These are phyloP conservation scores for Podarcis raffonei DNA, from an alignment of 2,113 vertebrate species.

Conservation along the genomic window DNA sequence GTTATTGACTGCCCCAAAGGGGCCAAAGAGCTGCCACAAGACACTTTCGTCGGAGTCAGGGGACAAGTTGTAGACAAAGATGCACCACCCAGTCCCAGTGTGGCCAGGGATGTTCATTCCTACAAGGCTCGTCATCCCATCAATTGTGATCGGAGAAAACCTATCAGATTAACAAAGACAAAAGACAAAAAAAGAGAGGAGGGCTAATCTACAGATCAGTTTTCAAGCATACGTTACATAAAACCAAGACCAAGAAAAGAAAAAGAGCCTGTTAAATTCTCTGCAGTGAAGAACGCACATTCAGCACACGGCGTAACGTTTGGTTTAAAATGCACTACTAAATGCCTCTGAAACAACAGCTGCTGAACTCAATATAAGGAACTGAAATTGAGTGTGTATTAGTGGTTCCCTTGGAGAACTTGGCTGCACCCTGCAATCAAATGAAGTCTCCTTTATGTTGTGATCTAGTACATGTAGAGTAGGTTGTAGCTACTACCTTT, in stretches of 20 bases:
- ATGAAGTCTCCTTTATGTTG: neutral
- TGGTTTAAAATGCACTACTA: neutral
- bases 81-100: conserved; percentile 99
- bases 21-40: conserved; percentile 99
- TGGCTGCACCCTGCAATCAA: neutral
- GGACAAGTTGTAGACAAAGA: conserved; percentile 99
- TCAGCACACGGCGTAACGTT: neutral
- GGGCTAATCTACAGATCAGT: conserved; percentile 73
- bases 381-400: neutral
- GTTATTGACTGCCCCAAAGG: conserved; percentile 98
- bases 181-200: conserved; percentile 69
- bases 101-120: conserved; percentile 99
- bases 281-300: neutral
- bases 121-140: conserved; percentile 99
- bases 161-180: conserved; percentile 72
- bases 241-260: conserved; percentile 35
- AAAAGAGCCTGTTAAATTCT: neutral
- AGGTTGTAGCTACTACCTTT: neutral
- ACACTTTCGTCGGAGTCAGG: conserved; percentile 99
- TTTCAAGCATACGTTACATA: conserved; percentile 44
- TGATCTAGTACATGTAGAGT: neutral
- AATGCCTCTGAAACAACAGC: neutral
- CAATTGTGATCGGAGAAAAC: conserved; percentile 99
- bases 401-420: neutral
- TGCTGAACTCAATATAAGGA: neutral